phyloP scores from a whole-genome alignment of 2,113 vertebrate species.

The Corythoichthys haematopterus region DNA sequence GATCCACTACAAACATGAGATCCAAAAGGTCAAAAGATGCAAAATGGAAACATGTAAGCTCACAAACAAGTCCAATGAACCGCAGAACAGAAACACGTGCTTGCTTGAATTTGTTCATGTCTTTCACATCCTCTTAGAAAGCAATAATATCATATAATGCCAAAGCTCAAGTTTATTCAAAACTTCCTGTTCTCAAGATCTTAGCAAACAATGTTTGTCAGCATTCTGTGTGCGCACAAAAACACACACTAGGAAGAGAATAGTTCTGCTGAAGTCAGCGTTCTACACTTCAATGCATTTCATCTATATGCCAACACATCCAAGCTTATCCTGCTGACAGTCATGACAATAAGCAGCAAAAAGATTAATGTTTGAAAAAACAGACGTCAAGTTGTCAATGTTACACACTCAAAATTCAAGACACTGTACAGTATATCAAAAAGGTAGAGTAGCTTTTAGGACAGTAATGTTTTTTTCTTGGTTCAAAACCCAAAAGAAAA shows the following conservation, averaged over 20 bases:
- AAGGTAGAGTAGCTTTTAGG: neutral
- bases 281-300: neutral
- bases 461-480: neutral
- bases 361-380: neutral
- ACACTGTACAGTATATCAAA: neutral
- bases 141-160: neutral
- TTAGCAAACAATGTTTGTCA: constrained; percentile 5
- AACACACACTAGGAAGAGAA: constrained; percentile 1
- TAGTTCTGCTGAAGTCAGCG: constrained; percentile 20
- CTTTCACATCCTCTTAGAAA: neutral
- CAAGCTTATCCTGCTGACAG: neutral
- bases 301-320: constrained; percentile 12
- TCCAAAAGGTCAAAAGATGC: neutral
- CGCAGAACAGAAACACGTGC: neutral
- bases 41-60: neutral
- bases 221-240: constrained; percentile 18
- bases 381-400: neutral
- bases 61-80: neutral
- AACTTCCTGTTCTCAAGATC: neutral
- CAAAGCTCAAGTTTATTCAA: neutral
- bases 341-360: neutral
- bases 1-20: neutral
- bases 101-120: neutral
- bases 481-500: neutral
- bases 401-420: neutral